Base-by-base conservation (phyloP, 2,113 vertebrate species). In the Globicephala melas region DNA sequence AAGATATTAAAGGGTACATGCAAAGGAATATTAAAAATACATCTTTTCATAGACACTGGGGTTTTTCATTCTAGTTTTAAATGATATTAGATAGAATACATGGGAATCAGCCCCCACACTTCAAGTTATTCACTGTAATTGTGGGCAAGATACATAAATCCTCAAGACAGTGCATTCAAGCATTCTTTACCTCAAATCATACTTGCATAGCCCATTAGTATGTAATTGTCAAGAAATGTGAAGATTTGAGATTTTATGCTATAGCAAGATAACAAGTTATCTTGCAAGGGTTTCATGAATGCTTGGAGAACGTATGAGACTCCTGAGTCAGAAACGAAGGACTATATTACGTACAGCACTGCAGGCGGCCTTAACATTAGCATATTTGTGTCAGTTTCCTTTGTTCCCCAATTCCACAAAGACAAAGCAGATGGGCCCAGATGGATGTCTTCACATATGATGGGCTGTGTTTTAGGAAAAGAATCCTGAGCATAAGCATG, bases 1-100 rank as follows among this genome's bases (percentile, higher is more conserved):
- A 81, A 71, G 5, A 53, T 50, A 70, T 36, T 82, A 83, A 85
- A 86, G 2, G 4, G 2, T 62, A 44, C 0, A 47, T 44, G 25
- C 11, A 33, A 71, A 21, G 1, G 2, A 87, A 55, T 5, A 88
- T 67, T 15, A 20, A 77, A 95, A 95, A 26, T 36, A 5, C 11
- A 58, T 4, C 14, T 21, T 50, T 84, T 63, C 44, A 38, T 8
- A n/a, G 33, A n/a, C 47, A 76, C 17, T 60, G 0, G 7, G 0
- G 2, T n/a, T 0, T 55, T 73, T 14, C 28, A 28, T 71, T 44
- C 21, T 62, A 82, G 3, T 2, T 26, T 18, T 8, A 62, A 47
- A 18, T 91, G 9, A 33, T 90, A 25, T 65, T 58, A 44, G 3
- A 38, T 53, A 18, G 11, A 80, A 26, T 38, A 28, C 6, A 71